These are phyloP conservation scores for Apis florea DNA, from an alignment of 1,140 invertebrate genomes.

Conservation along the genomic window DNA sequence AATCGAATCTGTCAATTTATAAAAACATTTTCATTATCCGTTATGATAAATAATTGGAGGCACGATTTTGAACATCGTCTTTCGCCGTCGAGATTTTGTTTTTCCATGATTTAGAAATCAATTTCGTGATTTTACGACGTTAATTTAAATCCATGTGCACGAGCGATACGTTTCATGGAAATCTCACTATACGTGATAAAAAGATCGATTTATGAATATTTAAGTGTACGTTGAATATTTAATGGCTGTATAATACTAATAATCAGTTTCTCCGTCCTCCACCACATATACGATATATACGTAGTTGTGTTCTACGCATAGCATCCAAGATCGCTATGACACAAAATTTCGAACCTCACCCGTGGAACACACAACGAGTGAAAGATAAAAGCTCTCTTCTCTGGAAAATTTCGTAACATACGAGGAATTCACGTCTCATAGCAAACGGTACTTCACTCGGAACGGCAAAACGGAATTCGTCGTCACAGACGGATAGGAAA, in stretches of 20 bases:
- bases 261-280: neutral
- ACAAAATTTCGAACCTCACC: conserved; percentile 2
- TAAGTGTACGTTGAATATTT: neutral
- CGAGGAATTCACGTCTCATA: conserved; percentile 24
- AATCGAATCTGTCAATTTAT: neutral
- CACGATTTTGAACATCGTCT: neutral
- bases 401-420: conserved; percentile 15
- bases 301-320: no score
- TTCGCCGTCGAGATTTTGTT: neutral
- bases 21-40: neutral
- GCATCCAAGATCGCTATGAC: neutral
- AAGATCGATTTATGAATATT: conserved; percentile 12
- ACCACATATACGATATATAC: no score
- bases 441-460: conserved; percentile 25
- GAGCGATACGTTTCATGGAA: no score
- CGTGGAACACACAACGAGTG: neutral
- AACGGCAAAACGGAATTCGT: conserved; percentile 34
- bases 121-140: neutral
- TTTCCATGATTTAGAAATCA: neutral
- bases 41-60: neutral
- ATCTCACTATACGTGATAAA: neutral
- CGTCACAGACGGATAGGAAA: conserved; percentile 23
- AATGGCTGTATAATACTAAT: neutral
- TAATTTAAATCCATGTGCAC: neutral
- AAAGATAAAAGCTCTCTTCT: neutral